Conservation (phyloP, 2,888 invertebrate species). For the Cryptocheilus praepositus region DNA sequence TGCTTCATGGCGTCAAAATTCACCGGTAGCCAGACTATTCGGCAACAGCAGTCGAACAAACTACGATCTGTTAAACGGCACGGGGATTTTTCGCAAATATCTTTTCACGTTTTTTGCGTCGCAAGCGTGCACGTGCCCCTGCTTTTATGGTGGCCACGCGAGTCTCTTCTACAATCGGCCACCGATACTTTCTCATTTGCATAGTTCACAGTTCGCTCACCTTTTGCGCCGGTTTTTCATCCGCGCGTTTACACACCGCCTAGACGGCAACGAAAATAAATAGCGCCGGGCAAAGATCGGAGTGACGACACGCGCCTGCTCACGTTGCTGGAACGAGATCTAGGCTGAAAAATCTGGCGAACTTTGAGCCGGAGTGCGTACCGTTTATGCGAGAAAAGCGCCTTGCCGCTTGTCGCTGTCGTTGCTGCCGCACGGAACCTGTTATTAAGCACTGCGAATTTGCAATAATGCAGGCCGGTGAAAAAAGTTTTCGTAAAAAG, state of each 20-base stretch:
- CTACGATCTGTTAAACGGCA: no score
- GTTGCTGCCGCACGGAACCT: no score
- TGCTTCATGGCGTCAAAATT: no score
- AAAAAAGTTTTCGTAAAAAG: no score
- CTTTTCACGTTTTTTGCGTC: no score
- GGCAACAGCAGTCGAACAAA: no score
- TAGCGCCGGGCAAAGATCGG: constrained; percentile 15
- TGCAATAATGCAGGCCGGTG: no score
- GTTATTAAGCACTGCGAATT: no score
- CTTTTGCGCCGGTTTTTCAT: constrained; percentile 12
- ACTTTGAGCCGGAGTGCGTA: neutral
- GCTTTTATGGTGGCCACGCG: no score
- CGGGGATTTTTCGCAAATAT: no score
- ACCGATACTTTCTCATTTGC: constrained; percentile 11
- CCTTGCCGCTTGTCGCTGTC: no score
- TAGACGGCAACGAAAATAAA: constrained; percentile 17
- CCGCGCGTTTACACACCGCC: neutral
- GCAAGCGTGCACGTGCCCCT: neutral
- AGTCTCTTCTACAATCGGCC: neutral
- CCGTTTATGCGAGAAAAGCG: neutral
- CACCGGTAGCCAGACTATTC: no score
- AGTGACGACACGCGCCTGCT: neutral
- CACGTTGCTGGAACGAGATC: neutral
- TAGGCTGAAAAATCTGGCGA: constrained; percentile 19
- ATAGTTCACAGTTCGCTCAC: constrained; percentile 9